Evolutionary conservation across 2,888 invertebrate species (phyloP).

Genomic region (Acleris laterana): DNA sequence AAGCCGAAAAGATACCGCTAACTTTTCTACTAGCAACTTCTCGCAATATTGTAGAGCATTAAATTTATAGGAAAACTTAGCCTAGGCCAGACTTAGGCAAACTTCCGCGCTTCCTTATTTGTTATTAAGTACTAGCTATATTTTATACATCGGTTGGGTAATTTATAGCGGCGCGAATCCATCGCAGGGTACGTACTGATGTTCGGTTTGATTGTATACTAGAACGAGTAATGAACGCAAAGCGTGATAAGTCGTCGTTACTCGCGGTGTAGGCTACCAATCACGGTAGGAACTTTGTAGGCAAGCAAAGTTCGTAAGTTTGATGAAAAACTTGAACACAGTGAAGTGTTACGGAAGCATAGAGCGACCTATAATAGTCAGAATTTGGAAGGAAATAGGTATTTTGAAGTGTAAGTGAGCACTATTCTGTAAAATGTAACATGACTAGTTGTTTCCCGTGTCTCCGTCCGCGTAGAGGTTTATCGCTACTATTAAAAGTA

Average conservation of each 20-base stretch:
- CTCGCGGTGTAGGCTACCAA: conserved; percentile 38
- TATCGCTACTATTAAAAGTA: no score
- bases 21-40: conserved; percentile 46
- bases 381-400: no score
- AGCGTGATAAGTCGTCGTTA: neutral
- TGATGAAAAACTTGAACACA: conserved; percentile 51
- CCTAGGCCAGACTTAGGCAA: conserved; percentile 46
- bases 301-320: conserved; percentile 43
- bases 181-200: conserved; percentile 9
- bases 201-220: neutral
- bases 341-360: conserved; percentile 31
- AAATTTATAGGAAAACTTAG: conserved; percentile 65
- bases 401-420: no score
- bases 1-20: conserved; percentile 42
- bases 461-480: no score
- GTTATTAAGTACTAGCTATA: conserved; percentile 48
- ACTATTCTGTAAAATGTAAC: no score
- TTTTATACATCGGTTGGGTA: conserved; percentile 41
- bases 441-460: no score
- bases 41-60: conserved; percentile 50
- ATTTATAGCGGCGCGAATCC: conserved; percentile 34
- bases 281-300: conserved; percentile 46
- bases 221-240: neutral
- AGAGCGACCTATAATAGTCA: neutral
- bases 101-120: conserved; percentile 46